phyloP scores from a whole-genome alignment of 2,888 invertebrate species.

The Digitonthophagus gazella region DNA sequence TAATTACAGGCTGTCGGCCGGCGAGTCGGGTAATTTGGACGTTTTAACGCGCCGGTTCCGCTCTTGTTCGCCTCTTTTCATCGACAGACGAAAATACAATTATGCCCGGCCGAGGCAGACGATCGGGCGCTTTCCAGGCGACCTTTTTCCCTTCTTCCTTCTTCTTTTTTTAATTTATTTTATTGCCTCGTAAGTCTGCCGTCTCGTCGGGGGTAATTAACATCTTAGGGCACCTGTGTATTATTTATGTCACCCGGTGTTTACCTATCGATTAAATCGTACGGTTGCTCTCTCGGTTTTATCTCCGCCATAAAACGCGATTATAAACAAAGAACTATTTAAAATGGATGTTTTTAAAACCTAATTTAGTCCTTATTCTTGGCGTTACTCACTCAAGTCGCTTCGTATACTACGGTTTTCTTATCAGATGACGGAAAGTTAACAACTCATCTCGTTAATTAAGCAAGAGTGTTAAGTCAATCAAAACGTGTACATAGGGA shows the following conservation, averaged over 20 bases:
- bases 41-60: conserved; percentile 46
- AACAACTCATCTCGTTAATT: conserved; percentile 28
- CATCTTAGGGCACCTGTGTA: not conserved
- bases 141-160: not conserved
- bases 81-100: conserved; percentile 10
- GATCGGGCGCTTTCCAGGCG: not conserved
- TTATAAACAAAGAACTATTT: not conserved
- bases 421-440: conserved; percentile 14
- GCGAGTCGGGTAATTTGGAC: conserved; percentile 49
- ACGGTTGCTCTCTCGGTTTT: no score
- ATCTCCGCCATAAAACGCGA: not conserved
- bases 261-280: not conserved
- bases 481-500: conserved; percentile 6
- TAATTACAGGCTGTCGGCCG: conserved; percentile 50
- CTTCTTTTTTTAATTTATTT: not conserved
- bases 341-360: not conserved
- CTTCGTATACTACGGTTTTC: not conserved
- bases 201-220: not conserved
- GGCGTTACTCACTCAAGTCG: not conserved
- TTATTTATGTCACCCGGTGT: not conserved
- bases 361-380: not conserved
- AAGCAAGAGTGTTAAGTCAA: conserved; percentile 20
- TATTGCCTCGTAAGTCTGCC: not conserved
- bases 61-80: conserved; percentile 36
- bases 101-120: not conserved